Evolutionary conservation across 2,113 vertebrate genomes (phyloP).

Genomic region (Psammodynastes pulverulentus): DNA sequence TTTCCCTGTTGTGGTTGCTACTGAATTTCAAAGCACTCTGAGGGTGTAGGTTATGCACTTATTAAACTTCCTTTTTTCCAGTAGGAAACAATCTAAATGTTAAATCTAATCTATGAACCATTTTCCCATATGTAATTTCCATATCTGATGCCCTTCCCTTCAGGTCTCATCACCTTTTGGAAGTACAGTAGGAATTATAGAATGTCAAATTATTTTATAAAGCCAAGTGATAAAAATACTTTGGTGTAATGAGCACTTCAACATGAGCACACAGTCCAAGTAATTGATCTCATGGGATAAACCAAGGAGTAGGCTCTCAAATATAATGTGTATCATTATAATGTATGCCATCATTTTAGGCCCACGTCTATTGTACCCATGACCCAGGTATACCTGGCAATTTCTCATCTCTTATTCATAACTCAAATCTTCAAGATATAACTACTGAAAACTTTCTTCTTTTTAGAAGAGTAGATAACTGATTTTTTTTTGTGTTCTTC

Average conservation of each 20-base stretch:
- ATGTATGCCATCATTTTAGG: slow-evolving; percentile 56
- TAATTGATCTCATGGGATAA: slow-evolving; percentile 55
- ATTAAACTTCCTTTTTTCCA: slow-evolving; percentile 34
- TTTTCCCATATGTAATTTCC: slow-evolving; percentile 36
- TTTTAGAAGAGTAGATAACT: not conserved
- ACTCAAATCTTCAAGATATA: slow-evolving; percentile 32
- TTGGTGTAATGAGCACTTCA: slow-evolving; percentile 50
- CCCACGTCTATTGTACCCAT: slow-evolving; percentile 41
- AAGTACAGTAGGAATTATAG: slow-evolving; percentile 31
- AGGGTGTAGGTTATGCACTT: slow-evolving; percentile 16
- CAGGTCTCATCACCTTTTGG: slow-evolving; percentile 33
- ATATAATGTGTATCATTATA: slow-evolving; percentile 57
- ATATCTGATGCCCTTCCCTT: slow-evolving; percentile 33
- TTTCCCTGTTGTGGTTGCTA: not conserved
- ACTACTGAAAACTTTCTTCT: slow-evolving; percentile 18
- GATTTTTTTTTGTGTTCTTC: not conserved
- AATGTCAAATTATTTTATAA: slow-evolving; percentile 36
- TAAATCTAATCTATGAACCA: slow-evolving; percentile 37
- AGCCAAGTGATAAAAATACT: slow-evolving; percentile 47
- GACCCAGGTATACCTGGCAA: slow-evolving; percentile 54
- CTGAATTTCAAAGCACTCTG: not conserved
- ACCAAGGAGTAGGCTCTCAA: slow-evolving; percentile 51
- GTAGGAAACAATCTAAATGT: slow-evolving; percentile 34
- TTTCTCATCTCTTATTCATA: slow-evolving; percentile 45
- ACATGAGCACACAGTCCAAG: slow-evolving; percentile 36